Evolutionary conservation across 2,797 vertebrate species (phyloP).

Genomic region (Coracias cyanogaster): DNA sequence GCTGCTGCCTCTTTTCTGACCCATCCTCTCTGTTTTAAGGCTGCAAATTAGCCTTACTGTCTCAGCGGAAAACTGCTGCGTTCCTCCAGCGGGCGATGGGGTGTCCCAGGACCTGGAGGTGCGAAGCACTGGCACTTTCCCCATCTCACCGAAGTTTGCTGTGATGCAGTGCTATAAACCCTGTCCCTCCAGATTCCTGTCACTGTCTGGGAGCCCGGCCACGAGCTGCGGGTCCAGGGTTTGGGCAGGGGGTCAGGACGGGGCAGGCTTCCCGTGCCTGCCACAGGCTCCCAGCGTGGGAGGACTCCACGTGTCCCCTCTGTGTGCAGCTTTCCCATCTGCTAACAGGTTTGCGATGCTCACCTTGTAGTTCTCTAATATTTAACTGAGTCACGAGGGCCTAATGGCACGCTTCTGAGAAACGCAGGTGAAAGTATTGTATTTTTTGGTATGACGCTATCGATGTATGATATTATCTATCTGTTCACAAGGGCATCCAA

Average conservation of each 20-base stretch:
- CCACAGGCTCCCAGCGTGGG: fast-evolving
- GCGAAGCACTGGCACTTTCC: not conserved
- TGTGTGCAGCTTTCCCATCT: not conserved
- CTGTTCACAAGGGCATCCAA: not conserved
- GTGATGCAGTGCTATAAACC: fast-evolving
- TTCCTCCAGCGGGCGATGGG: not conserved
- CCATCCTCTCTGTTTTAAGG: not conserved
- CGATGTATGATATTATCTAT: not conserved
- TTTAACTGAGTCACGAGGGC: not conserved
- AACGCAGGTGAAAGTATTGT: fast-evolving
- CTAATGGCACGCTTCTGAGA: fast-evolving
- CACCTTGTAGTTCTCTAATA: fast-evolving
- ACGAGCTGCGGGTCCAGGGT: fast-evolving
- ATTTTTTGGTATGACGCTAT: not conserved
- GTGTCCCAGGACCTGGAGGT: not conserved
- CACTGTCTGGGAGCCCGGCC: fast-evolving
- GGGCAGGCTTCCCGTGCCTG: not conserved
- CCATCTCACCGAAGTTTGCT: fast-evolving
- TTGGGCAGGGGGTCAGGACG: too few species aligned
- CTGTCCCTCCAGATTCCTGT: fast-evolving
- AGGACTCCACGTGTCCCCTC: not conserved
- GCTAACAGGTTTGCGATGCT: fast-evolving
- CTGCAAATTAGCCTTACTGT: not conserved
- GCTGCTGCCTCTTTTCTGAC: not conserved
- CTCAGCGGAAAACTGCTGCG: not conserved